Evolutionary conservation across 2,888 invertebrate genomes (phyloP), one percentile per base, ranked within the genome.

Genomic region (Eugnorisma glareosa): DNA sequence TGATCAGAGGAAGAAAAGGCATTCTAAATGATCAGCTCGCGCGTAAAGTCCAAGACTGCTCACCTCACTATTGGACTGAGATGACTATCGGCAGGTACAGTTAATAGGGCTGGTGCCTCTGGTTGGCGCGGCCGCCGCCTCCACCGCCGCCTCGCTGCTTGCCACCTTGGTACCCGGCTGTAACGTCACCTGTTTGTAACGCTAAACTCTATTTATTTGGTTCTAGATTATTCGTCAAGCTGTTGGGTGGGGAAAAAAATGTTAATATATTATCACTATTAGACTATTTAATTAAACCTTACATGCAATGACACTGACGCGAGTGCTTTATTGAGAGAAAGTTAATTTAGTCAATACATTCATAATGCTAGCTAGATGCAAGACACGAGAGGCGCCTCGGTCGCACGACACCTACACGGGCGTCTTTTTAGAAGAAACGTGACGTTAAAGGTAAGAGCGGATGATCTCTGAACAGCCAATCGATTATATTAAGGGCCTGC

Each of bases 61-160:
- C 91, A 96, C 95, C 96, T 96, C 96, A 94, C 94, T 95, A 95
- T 95, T 94, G 96, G 94, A 95, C 93, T 95, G 96, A 96, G 95
- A 94, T 93, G 96, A 94, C 93, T 95, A 92, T 94, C 92, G 95
- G 94, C 95, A 94, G 95, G 95, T 94, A 95, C 94, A 89, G 91
- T 89, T 98, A 98, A 97, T 98, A 98, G 94, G 98, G 98, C 97
- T 98, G 98, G 97, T 98, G 98, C 97, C 98, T 98, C 97, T 98
- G 98, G 97, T 98, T 98, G 94, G 98, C 97, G 92, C 98, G 98
- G 87, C 97, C 97, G 97, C 96, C 97, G 93, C 98, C 97, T 94
- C 98, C 97, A 90, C 97, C 97, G 91, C 97, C 97, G 93, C 98
- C 98, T 94, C 98, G 97, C 97, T 98, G 98, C 97, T 98, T 98